Base-by-base conservation (phyloP, 2,797 vertebrate genomes). In the Smutsia temminckii region DNA sequence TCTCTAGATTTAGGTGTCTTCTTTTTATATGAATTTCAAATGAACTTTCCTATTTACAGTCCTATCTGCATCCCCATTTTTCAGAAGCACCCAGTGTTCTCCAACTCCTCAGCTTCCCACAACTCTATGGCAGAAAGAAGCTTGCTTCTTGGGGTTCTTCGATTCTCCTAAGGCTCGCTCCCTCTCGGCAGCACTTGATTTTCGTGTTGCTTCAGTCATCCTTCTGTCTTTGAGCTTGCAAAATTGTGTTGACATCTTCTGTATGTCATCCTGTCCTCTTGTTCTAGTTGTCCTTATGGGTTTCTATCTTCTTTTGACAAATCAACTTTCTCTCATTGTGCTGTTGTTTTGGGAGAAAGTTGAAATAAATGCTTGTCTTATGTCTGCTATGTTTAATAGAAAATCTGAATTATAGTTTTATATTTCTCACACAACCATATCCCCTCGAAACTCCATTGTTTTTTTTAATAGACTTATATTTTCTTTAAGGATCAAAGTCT, bases 401-500 rank as follows among this genome's bases (percentile, higher is more conserved):
- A 95, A 94, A 78, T 57, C 46, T 69, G 20, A 93, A 89, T 74
- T 83, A 91, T 85, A 86, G 21, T 86, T 86, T 86, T 91, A 49
- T 64, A 88, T 79, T 91, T 84, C 37, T 81, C 32, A 66, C n/a
- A 59, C 61, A 92, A 81, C 63, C 27, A 68, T 42, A 75, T 53
- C 18, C 20, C 16, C 17, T 81, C 79, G 40, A 75, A 46, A 46
- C 16, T 84, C 40, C 55, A 61, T 5, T 61, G 69, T 59, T 53
- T 94, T 97, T 85, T 90, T 10, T 0, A 66, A 51, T 13, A 83
- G 37, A 85, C 46, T 88, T 77, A 78, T 42, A 59, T n/a, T 96
- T 93, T 91, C 61, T 77, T 7, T 64, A 89, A 90, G 63, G 11
- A 75, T 66, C 74, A 84, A 66, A 29, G 4, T 94, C 29, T 91